Percentiles rank a stretch among this genome's conserved stretches.
These are phyloP conservation scores for Drosophila kohkoa DNA, from an alignment of 1,140 invertebrate genomes.

Conservation along the genomic window DNA sequence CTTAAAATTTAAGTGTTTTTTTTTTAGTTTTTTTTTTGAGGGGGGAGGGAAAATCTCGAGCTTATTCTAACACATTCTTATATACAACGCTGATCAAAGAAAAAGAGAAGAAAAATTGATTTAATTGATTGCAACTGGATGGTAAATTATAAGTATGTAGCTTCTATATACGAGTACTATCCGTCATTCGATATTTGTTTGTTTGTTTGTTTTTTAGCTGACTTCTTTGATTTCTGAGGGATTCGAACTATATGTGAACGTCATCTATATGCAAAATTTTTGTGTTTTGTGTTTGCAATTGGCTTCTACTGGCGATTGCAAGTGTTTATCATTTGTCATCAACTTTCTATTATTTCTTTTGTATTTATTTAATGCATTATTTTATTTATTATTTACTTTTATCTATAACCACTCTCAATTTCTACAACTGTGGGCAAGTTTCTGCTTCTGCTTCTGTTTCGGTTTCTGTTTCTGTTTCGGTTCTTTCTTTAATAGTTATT, in stretches of 20 bases:
- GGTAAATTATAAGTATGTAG: slow-evolving; percentile 43
- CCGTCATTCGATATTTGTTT: not conserved
- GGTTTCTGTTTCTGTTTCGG: slow-evolving; percentile 27
- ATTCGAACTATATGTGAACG: slow-evolving; percentile 6
- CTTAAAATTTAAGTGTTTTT: slow-evolving; percentile 1
- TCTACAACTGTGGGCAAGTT: slow-evolving; percentile 42
- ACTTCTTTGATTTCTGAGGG: slow-evolving; percentile 14
- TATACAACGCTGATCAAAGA: slow-evolving; percentile 12
- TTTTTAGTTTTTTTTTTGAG: not conserved
- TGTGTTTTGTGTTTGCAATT: not conserved
- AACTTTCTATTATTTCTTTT: not conserved
- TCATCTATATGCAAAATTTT: slow-evolving; percentile 5
- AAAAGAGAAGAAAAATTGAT: slow-evolving; percentile 1
- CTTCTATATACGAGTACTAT: slow-evolving; percentile 15
- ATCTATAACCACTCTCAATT: slow-evolving; percentile 24
- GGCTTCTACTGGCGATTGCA: slow-evolving; percentile 18
- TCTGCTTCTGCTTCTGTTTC: slow-evolving; percentile 30
- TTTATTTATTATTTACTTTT: not conserved
- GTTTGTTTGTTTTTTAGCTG: not conserved
- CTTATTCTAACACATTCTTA: slow-evolving; percentile 13
- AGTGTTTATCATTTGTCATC: not conserved
- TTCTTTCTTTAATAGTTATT: slow-evolving; percentile 72
- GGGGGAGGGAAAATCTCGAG: not conserved
- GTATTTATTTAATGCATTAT: slow-evolving; percentile 29
- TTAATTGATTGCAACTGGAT: slow-evolving; percentile 34